Evolutionary conservation across 2,113 vertebrate genomes (phyloP), one percentile per base, ranked within the genome.

Genomic region (Chitala chitala): DNA sequence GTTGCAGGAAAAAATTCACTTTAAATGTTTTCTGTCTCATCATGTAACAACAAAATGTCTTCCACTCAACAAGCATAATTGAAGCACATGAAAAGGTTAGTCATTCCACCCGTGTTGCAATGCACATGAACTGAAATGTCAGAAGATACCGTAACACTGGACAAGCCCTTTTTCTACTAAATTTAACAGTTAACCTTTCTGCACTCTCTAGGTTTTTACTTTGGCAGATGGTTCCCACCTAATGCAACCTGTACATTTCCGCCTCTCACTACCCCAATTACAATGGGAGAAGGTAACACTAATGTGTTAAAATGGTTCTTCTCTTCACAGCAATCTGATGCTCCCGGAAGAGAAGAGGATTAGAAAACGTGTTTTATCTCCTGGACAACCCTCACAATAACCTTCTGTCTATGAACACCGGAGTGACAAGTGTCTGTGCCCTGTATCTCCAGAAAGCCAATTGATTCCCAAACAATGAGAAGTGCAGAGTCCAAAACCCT

Each of bases 241-340:
- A 75, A 69, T 63, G n/a, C 7, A 79, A 58, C 69, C 70, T 72
- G 65, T 55, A 40, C 44, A 29, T 73, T 46, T 15, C 58, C 59
- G 44, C 75, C 75, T 46, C 74, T 69, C 51, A 83, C 78, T 71
- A 71, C 64, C 73, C 72, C 79, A 76, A 79, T 84, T 82, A 81
- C 63, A 17, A 72, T 15, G 1, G 70, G 59, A 44, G 69, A 40
- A 55, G 70, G 72, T 13, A 10, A 33, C 22, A 5, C 54, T 38
- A 53, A 59, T 77, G 55, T 73, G 78, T 66, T 75, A 75, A 76
- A 74, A 77, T 48, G 46, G 24, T 53, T 38, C 65, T 55, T 77
- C 9, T 15, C 24, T 24, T 36, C 56, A 53, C 46, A 33, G 68
- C 44, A 40, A 50, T 77, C 42, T 63, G 75, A 68, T 69, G 65